Evolutionary conservation across 2,888 invertebrate species (phyloP).

Genomic region (Dioctria rufipes): DNA sequence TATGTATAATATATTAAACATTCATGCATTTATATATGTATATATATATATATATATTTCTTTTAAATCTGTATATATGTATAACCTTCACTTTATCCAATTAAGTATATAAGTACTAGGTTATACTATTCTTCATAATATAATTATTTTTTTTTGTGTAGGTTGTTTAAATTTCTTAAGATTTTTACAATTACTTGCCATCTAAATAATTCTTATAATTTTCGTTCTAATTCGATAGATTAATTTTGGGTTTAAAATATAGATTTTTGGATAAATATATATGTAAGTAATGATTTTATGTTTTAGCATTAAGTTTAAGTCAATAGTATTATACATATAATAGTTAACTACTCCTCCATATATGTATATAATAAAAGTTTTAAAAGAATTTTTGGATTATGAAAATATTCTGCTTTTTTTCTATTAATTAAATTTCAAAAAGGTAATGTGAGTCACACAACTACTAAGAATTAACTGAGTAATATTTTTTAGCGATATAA

Average conservation of each 20-base stretch:
- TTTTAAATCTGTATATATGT: conserved; percentile 49
- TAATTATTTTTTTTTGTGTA: conserved; percentile 50
- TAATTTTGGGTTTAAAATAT: conserved; percentile 29
- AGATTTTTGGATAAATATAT: conserved; percentile 30
- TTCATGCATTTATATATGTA: conserved; percentile 61
- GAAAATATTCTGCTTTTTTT: conserved; percentile 48
- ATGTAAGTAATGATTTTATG: conserved; percentile 41
- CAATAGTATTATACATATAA: conserved; percentile 8
- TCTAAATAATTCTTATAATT: conserved; percentile 26
- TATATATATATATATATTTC: conserved; percentile 42
- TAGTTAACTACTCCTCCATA: conserved; percentile 26
- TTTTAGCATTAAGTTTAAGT: conserved; percentile 51
- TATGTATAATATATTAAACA: conserved; percentile 63
- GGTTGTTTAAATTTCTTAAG: conserved; percentile 44
- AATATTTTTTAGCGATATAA: not conserved
- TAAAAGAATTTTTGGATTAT: conserved; percentile 6
- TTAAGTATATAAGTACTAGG: conserved; percentile 49
- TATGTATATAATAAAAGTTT: conserved; percentile 9
- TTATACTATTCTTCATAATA: conserved; percentile 31
- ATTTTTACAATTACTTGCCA: conserved; percentile 34
- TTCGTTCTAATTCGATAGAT: conserved; percentile 18
- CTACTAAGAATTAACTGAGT: not conserved
- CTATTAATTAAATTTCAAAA: not conserved
- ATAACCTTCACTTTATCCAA: conserved; percentile 52
- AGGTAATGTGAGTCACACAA: not conserved